Percentiles rank a stretch among this genome's conserved stretches.
These are phyloP conservation scores for Plagodis dolabraria DNA, from an alignment of 2,888 invertebrate genomes.

Conservation along the genomic window DNA sequence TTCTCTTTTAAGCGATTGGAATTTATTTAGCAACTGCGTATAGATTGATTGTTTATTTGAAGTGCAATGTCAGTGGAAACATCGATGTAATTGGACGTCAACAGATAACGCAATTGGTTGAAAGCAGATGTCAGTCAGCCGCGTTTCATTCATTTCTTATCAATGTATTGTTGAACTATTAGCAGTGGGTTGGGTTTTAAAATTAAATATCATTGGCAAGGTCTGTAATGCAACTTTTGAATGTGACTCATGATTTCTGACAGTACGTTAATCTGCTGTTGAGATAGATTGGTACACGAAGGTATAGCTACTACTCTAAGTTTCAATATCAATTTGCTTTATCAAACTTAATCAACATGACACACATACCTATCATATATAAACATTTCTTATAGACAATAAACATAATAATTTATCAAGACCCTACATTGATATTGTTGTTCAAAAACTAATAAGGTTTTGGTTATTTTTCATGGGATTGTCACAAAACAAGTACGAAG, in stretches of 20 bases:
- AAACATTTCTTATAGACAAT: no score
- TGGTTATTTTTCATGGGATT: no score
- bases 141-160: slow-evolving; percentile 21
- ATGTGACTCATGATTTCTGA: no score
- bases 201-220: slow-evolving; percentile 31
- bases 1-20: not conserved
- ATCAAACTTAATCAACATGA: no score
- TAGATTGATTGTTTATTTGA: slow-evolving; percentile 10
- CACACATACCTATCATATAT: no score
- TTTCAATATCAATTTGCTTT: not conserved
- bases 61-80: slow-evolving; percentile 17
- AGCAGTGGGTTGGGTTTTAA: slow-evolving; percentile 15
- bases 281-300: not conserved
- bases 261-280: not conserved
- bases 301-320: not conserved
- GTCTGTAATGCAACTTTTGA: slow-evolving; percentile 30
- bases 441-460: no score
- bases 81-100: slow-evolving; percentile 22
- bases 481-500: no score
- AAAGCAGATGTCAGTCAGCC: slow-evolving; percentile 14
- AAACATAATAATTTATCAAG: no score
- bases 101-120: slow-evolving; percentile 15
- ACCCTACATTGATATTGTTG: no score
- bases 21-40: slow-evolving; percentile 4
- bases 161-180: slow-evolving; percentile 23